Base-by-base conservation (phyloP, 2,797 vertebrate species). In the Diglossa cyanea region DNA sequence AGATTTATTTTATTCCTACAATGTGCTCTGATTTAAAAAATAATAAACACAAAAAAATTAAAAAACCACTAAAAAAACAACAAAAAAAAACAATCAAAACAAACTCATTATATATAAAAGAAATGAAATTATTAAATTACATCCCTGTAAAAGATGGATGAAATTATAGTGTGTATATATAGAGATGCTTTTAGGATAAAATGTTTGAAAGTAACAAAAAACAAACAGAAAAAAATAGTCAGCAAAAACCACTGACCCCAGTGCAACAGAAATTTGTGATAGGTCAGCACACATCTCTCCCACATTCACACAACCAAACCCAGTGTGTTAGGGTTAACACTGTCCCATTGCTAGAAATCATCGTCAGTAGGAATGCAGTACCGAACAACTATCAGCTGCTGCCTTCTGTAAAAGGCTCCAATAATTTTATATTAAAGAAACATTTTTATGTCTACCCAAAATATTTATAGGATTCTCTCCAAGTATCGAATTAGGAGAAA, bases 401-500 rank as follows among this genome's bases (percentile, higher is more conserved):
- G 51, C 35, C 60, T 92, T 58, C 88, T 89, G 45, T 57, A 83
- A 91, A 84, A 89, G 42, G 6, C 10, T 82, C 30, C 51, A 63
- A 60, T 26, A 85, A 26, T 71, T 94, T 94, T 67, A 57, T 63
- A 62, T 42, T 87, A 73, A 79, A 88, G 37, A 82, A 81, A 82
- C 13, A 54, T 71, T 78, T 93, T 80, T 76, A 71, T 54, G 23
- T 86, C 84, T 86, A 60, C 21, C 10, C 0, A 12, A 73, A 82
- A 60, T 91, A 94, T 89, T 95, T 86, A 85, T 54, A 57, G 19
- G 21, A 76, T 48, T 93, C 26, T 93, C 33, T 83, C 66, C 40
- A 75, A 37, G 50, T 76, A 70, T 5, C 82, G 86, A 82, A 82
- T 87, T 74, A 92, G 33, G 18, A 85, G 57, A 50, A 85, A 89